Conservation (phyloP, 2,113 vertebrate species). For the Chloroceryle aenea region DNA sequence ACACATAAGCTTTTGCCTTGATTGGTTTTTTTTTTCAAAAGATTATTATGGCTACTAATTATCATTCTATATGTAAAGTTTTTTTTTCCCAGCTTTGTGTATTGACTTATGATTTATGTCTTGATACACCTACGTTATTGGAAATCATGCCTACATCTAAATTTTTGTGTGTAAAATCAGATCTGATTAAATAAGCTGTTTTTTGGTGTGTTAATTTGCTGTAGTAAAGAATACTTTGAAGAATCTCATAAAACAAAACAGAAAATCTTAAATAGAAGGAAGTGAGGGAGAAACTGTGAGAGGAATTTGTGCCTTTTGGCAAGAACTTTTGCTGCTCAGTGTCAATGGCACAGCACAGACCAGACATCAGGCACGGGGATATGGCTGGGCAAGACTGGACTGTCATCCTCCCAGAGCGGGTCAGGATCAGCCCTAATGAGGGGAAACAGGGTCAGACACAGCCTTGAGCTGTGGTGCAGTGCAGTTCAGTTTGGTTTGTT, state of each 20-base stretch:
- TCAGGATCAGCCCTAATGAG: background rate
- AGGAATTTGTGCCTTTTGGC: background rate
- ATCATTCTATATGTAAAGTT: background rate
- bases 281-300: background rate
- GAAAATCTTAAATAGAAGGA: background rate
- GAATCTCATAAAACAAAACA: background rate
- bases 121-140: background rate
- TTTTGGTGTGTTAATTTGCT: background rate
- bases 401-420: rapidly evolving
- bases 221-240: background rate
- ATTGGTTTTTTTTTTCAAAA: background rate
- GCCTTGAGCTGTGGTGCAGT: no score
- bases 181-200: background rate
- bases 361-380: background rate
- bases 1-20: rapidly evolving
- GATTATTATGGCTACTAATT: background rate
- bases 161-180: background rate
- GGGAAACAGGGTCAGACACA: background rate
- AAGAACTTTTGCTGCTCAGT: background rate
- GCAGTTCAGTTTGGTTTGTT: no score
- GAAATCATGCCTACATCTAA: background rate
- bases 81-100: background rate
- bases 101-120: background rate
- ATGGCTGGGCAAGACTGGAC: no score
- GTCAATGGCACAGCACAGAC: background rate